These are phyloP conservation scores for Ischnura elegans DNA, from an alignment of 2,888 invertebrate species.

Conservation along the genomic window DNA sequence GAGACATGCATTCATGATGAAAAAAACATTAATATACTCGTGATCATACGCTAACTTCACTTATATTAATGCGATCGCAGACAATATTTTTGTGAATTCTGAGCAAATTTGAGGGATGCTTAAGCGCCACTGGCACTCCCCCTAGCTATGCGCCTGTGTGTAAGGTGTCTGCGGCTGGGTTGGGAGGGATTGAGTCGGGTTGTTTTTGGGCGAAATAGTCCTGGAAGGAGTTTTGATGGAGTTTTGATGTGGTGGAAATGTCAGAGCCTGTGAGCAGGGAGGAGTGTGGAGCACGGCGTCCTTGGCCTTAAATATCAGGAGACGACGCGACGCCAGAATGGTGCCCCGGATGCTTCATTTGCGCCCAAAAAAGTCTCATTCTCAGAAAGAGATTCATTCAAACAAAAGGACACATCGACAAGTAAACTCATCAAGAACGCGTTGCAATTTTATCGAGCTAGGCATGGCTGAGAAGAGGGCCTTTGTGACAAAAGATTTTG, in stretches of 20 bases:
- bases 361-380: slow-evolving; percentile 7
- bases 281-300: not conserved
- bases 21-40: too few species aligned
- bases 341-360: not conserved
- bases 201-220: not conserved
- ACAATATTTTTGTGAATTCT: too few species aligned
- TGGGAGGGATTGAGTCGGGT: not conserved
- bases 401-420: not conserved
- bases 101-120: too few species aligned
- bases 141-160: too few species aligned
- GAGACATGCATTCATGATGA: too few species aligned
- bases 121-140: too few species aligned
- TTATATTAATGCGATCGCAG: too few species aligned
- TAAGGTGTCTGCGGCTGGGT: not conserved
- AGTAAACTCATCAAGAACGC: not conserved
- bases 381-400: too few species aligned
- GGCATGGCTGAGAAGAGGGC: not conserved
- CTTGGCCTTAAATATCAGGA: not conserved
- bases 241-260: not conserved
- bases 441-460: not conserved
- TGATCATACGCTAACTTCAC: too few species aligned
- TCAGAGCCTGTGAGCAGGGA: too few species aligned
- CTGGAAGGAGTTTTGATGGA: not conserved
- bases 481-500: not conserved
- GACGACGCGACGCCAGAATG: not conserved